A percentile compares a stretch with the other conserved stretches of the same genome.
phyloP scores from a whole-genome alignment of 1,140 invertebrate species.

The Megalopta genalis region DNA sequence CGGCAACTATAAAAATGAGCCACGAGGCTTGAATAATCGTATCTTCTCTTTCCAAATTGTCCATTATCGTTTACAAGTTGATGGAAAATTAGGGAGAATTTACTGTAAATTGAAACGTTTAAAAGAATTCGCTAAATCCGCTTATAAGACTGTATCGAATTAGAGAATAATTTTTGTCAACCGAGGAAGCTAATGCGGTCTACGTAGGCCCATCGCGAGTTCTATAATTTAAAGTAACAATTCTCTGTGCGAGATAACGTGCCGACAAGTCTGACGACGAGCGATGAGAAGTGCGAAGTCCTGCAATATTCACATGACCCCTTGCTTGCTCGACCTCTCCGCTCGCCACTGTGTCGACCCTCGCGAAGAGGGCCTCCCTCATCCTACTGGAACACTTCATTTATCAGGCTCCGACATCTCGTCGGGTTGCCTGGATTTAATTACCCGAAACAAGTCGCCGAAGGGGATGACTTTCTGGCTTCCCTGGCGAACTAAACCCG shows the following conservation, averaged over 20 bases:
- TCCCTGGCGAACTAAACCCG: slow-evolving; percentile 34
- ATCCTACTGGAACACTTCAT: slow-evolving; percentile 64
- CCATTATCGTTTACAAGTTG: too few relatives aligned
- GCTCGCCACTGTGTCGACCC: slow-evolving; percentile 53
- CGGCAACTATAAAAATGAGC: too few relatives aligned
- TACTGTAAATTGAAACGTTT: too few relatives aligned
- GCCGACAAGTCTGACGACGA: slow-evolving; percentile 51
- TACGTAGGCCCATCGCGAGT: neutral
- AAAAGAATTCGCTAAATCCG: too few relatives aligned
- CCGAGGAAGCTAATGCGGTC: too few relatives aligned
- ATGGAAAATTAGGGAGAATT: too few relatives aligned
- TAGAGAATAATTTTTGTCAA: too few relatives aligned
- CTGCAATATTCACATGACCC: slow-evolving; percentile 67
- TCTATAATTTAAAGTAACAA: slow-evolving; percentile 22
- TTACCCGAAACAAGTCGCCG: slow-evolving; percentile 69
- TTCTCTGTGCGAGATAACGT: slow-evolving; percentile 44
- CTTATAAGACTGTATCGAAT: too few relatives aligned
- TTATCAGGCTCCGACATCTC: slow-evolving; percentile 71
- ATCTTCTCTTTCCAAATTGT: too few relatives aligned
- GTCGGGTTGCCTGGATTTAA: slow-evolving; percentile 68
- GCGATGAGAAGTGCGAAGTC: slow-evolving; percentile 57
- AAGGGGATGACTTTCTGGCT: slow-evolving; percentile 51
- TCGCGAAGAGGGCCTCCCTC: slow-evolving; percentile 54
- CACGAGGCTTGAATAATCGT: too few relatives aligned
- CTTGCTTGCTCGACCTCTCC: slow-evolving; percentile 44